Evolutionary conservation across 2,113 vertebrate genomes (phyloP).

Genomic region (Talpa occidentalis): DNA sequence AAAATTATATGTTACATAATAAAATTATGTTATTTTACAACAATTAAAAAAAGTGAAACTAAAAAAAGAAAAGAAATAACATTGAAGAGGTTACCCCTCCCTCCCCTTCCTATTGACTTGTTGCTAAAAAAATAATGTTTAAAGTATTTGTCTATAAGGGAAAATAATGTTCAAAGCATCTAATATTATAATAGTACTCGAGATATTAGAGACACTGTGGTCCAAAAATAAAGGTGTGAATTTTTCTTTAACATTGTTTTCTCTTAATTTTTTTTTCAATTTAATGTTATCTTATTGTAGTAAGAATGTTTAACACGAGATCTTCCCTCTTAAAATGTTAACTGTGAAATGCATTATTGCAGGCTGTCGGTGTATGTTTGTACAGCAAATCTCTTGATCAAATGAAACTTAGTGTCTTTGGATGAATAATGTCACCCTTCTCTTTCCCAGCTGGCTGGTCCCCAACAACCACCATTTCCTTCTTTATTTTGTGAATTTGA

Average conservation of each 20-base stretch:
- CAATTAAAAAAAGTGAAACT: no score
- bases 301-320: background rate
- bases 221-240: background rate
- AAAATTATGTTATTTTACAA: no score
- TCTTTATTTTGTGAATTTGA: background rate
- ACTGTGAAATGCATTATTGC: background rate
- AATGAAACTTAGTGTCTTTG: background rate
- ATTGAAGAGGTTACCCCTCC: background rate
- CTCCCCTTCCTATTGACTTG: background rate
- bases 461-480: background rate
- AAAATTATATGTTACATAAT: no score
- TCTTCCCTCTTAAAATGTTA: background rate
- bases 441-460: fast-evolving
- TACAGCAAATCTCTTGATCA: background rate
- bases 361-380: background rate
- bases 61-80: background rate
- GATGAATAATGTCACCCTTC: background rate
- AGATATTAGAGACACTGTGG: background rate
- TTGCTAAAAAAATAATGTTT: constrained; percentile 26
- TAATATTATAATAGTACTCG: background rate
- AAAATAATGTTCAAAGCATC: background rate
- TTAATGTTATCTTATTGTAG: background rate
- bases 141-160: constrained; percentile 2
- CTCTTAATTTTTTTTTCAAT: background rate
- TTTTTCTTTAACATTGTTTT: background rate